Base-by-base conservation (phyloP, 2,797 vertebrate genomes). In the Trichosurus vulpecula region DNA sequence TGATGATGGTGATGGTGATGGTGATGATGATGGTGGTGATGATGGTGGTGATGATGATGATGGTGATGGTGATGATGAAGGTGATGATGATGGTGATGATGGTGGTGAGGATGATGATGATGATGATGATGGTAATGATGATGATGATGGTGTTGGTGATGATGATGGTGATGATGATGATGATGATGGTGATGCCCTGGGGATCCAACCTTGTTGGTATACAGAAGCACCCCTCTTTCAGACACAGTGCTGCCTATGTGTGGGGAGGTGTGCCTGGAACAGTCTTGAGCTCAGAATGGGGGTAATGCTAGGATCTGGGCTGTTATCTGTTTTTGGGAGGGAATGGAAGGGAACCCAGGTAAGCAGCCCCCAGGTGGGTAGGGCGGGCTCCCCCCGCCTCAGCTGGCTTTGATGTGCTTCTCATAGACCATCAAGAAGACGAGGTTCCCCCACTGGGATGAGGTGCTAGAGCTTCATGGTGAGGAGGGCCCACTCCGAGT, bases 341-440 rank as follows among this genome's bases (percentile, higher is more conserved):
- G 54, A 51, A 92, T 47, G 0, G 27, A 0, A 51, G 94, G 54
- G 25, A 25, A 0, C 5, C 35, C 4, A 81, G 66, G n/a, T 47
- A 22, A 74, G 74, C 74, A 22, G 41, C 27, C 52, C 29, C 27
- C 91, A n/a, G 6, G 52, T 0, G 8, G 35, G 31, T 0, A 22
- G 22, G 51, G 29, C 2, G 52, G 87, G 47, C 12, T 55, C 6
- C 31, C 31, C 4, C 2, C 54, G 0, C 0, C 93, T 95, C 31
- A 5, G 0, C 0, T 9, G 27, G 19, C 91, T 22, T 14, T 0
- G 0, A 8, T 0, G 47, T 58, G 4, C 55, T 97, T 92, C 91
- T 81, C 31, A 27, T 95, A 99, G 99, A 99, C 99, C 93, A 99
- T 99, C 93, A 99, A 99, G 98, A 99, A 99, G 98, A 99, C 99